Evolutionary conservation across 2,888 invertebrate species (phyloP), one percentile per base, ranked within the genome.

Genomic region (Pollenia griseotomentosa): DNA sequence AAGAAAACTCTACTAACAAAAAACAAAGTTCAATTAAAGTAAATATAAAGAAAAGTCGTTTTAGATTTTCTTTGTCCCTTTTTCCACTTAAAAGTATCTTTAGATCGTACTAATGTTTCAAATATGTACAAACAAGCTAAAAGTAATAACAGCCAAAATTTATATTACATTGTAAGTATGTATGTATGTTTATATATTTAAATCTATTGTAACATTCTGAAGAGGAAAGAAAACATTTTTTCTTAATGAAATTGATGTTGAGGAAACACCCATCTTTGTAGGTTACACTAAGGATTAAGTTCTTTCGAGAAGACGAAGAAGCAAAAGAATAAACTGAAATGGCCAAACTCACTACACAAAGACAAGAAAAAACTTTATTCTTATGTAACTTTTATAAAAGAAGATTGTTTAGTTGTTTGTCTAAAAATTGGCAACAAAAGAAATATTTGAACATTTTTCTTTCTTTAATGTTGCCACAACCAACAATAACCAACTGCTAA

Each of bases 391-490:
- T 23, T 46, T 44, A 5, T 48, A 33, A 33, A 33, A 33, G 33
- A 33, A 33, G 33, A 33, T 68, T 68, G 78, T 78, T 33, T 16
- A 2, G 11, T 70, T 53, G 79, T 70, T 70, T 61, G 61, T 23
- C n/a, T 19, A 33, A 23, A 44, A 71, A 23, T 70, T 80, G 79
- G 79, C 79, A 63, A 61, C 70, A 80, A 80, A 70, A 51, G 48
- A 42, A 10, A 51, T 42, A 51, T 59, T 79, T 57, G 9, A 23
- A 78, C 16, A 68, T 68, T 61, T 53, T 71, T 44, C 14, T n/a
- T 44, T 14, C 9, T 59, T n/a, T n/a, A 14, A 14, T 55, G 12
- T 16, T 57, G 12, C 4, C 33, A 44, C 19, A 75, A 61, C 48
- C 5, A 16, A 33, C 33, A 33, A 33, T 6, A 33, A 6, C 33